Evolutionary conservation across 2,888 invertebrate species (phyloP).

Genomic region (Nomada fucata): DNA sequence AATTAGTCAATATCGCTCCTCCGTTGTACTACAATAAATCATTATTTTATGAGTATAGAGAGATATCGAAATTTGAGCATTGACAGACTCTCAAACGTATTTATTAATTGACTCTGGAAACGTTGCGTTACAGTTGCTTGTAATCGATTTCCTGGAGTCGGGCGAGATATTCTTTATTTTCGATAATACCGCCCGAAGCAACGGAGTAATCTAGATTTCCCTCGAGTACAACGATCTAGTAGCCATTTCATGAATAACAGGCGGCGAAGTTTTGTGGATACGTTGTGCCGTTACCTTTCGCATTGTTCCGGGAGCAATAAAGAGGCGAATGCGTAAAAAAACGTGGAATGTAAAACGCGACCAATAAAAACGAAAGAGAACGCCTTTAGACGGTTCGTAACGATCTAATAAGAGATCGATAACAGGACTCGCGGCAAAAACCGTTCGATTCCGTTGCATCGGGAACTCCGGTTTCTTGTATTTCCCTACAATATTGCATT

Average conservation of each 20-base stretch:
- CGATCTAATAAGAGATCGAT: constrained; percentile 56
- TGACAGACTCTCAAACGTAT: too few relatives aligned
- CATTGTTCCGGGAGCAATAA: constrained; percentile 51
- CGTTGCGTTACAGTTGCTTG: too few relatives aligned
- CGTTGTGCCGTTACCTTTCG: constrained; percentile 36
- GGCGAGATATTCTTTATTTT: background rate
- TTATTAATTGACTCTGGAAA: too few relatives aligned
- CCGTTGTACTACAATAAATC: too few relatives aligned
- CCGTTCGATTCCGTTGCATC: constrained; percentile 36
- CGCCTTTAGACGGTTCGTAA: constrained; percentile 36
- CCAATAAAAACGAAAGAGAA: constrained; percentile 32
- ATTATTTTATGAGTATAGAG: too few relatives aligned
- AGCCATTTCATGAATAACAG: constrained; percentile 25
- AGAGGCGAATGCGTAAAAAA: constrained; percentile 36
- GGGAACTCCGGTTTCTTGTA: constrained; percentile 31
- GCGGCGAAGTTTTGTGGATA: constrained; percentile 32
- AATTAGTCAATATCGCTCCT: too few relatives aligned
- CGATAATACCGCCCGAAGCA: background rate
- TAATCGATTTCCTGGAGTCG: background rate
- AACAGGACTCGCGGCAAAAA: constrained; percentile 46
- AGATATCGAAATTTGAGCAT: too few relatives aligned
- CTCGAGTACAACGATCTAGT: background rate
- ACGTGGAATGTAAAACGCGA: constrained; percentile 47
- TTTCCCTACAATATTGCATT: constrained; percentile 17
- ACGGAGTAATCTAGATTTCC: constrained; percentile 12